A percentile compares a stretch with the other conserved stretches of the same genome.
These are phyloP conservation scores for Limosa lapponica DNA, from an alignment of 2,797 vertebrate genomes.

Conservation along the genomic window DNA sequence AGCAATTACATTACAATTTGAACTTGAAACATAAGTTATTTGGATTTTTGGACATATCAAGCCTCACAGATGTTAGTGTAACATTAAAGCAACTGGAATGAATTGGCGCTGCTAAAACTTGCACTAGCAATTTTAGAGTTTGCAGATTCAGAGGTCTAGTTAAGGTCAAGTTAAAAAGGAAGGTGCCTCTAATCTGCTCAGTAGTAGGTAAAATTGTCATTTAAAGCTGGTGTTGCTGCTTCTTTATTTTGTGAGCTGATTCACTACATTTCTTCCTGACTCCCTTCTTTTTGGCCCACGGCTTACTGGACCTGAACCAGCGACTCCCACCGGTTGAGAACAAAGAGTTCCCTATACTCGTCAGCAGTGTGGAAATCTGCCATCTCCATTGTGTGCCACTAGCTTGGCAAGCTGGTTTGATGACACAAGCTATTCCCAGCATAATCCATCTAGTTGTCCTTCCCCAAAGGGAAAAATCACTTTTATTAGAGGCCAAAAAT, in stretches of 20 bases:
- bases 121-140: background rate
- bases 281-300: background rate
- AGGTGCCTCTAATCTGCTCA: background rate
- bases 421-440: slow-evolving; percentile 12
- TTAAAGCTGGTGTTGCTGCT: background rate
- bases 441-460: slow-evolving; percentile 24
- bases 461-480: background rate
- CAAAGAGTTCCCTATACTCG: slow-evolving; percentile 11
- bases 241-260: background rate
- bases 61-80: background rate
- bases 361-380: background rate
- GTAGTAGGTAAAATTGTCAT: background rate
- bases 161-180: background rate
- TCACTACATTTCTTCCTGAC: background rate
- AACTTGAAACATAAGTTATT: background rate
- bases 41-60: background rate
- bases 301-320: slow-evolving; percentile 29
- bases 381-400: background rate
- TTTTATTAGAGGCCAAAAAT: slow-evolving; percentile 46
- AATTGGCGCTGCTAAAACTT: background rate
- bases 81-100: background rate
- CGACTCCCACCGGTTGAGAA: background rate
- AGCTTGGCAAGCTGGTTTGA: slow-evolving; percentile 19
- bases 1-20: background rate
- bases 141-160: background rate